A percentile compares a stretch with the other conserved stretches of the same genome.
Conservation (phyloP, 2,113 vertebrate genomes). For the Neolamprologus sp. region DNA sequence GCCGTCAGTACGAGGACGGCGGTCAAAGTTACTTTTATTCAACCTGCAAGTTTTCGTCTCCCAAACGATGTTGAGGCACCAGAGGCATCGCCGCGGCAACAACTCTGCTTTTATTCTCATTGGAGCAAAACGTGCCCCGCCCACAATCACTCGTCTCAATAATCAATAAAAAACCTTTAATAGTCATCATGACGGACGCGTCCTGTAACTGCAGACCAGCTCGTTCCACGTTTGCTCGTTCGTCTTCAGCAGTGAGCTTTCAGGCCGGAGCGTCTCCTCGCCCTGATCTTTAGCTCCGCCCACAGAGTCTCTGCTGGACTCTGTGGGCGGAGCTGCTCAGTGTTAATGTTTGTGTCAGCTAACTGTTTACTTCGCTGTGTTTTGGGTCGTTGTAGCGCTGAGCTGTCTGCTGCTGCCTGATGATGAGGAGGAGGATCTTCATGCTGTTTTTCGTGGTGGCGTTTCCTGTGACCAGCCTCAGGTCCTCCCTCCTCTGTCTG, state of each 20-base stretch:
- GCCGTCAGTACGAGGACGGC: rapidly evolving
- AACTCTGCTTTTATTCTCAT: neutral
- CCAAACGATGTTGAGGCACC: neutral
- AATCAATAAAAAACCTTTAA: neutral
- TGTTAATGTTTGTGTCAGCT: neutral
- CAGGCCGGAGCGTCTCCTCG: rapidly evolving
- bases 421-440: neutral
- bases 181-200: neutral
- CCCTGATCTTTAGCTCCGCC: neutral
- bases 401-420: neutral
- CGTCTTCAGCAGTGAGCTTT: neutral
- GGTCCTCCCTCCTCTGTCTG: neutral
- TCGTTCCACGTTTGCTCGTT: neutral
- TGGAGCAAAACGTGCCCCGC: neutral
- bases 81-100: neutral
- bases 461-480: neutral
- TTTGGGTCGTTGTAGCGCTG: neutral
- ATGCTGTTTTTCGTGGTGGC: neutral
- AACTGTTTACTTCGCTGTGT: neutral
- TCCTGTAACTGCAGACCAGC: neutral
- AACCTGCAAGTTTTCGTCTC: neutral
- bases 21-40: neutral
- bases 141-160: neutral
- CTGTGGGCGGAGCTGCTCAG: neutral
- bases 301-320: neutral